Conservation (phyloP, 2,797 vertebrate genomes). For the Enteromius argenteus region DNA sequence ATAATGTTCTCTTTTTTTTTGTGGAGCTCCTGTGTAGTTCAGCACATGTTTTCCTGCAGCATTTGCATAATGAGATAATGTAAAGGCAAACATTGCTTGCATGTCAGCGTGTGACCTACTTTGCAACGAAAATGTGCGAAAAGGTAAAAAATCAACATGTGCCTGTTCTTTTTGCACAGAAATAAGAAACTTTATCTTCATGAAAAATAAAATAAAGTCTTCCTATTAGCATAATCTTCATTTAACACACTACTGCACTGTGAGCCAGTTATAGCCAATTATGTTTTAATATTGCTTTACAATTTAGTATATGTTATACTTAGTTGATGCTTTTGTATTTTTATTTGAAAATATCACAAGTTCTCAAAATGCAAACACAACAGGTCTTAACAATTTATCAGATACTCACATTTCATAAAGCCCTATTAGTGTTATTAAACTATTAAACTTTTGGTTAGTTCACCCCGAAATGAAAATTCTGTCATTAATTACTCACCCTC, state of each 20-base stretch:
- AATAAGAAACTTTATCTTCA: not conserved
- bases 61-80: slow-evolving; percentile 30
- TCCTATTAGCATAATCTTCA: not conserved
- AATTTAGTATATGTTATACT: not conserved
- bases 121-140: not conserved
- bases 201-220: not conserved
- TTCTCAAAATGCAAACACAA: too few relatives aligned
- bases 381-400: too few relatives aligned
- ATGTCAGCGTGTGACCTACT: slow-evolving; percentile 33
- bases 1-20: not conserved
- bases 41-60: not conserved
- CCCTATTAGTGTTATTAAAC: too few relatives aligned
- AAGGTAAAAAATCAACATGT: not conserved
- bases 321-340: not conserved
- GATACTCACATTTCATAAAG: too few relatives aligned
- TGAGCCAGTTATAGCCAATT: not conserved
- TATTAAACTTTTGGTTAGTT: too few relatives aligned
- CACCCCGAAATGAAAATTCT: too few relatives aligned
- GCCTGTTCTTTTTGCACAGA: not conserved
- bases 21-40: not conserved
- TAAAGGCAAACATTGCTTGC: not conserved
- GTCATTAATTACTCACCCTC: too few relatives aligned
- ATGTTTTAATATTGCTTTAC: not conserved
- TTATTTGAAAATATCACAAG: not conserved
- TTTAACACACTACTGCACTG: not conserved